Conservation (phyloP, 2,797 vertebrate species). For the Crocidura indochinensis region DNA sequence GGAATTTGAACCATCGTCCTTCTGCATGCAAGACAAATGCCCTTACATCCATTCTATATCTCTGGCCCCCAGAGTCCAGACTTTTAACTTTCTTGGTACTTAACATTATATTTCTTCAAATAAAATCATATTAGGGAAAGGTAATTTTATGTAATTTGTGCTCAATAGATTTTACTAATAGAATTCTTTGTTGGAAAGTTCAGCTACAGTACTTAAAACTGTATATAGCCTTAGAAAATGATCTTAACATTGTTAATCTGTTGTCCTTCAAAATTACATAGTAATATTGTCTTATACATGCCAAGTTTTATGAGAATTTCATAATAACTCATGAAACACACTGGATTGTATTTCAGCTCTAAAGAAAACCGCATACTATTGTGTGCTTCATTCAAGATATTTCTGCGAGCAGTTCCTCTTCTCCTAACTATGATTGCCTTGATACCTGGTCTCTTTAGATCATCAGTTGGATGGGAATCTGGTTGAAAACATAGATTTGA, state of each 20-base stretch:
- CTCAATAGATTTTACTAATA: conserved; percentile 39
- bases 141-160: conserved; percentile 26
- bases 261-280: conserved; percentile 30
- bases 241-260: not conserved
- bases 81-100: not conserved
- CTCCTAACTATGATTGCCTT: not conserved
- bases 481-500: not conserved
- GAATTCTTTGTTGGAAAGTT: not conserved
- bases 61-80: too few species aligned
- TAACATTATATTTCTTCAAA: conserved; percentile 21
- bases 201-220: not conserved
- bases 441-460: not conserved
- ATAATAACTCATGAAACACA: not conserved
- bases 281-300: not conserved
- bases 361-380: not conserved
- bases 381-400: not conserved
- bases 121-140: conserved; percentile 31
- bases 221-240: not conserved
- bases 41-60: too few species aligned
- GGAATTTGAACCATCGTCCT: too few species aligned
- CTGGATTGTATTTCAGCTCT: not conserved
- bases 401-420: not conserved
- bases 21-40: too few species aligned
- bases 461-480: not conserved
- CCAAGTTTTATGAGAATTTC: not conserved